Base-by-base conservation (phyloP, 2,888 invertebrate genomes). In the Caenorhabditis sp. region DNA sequence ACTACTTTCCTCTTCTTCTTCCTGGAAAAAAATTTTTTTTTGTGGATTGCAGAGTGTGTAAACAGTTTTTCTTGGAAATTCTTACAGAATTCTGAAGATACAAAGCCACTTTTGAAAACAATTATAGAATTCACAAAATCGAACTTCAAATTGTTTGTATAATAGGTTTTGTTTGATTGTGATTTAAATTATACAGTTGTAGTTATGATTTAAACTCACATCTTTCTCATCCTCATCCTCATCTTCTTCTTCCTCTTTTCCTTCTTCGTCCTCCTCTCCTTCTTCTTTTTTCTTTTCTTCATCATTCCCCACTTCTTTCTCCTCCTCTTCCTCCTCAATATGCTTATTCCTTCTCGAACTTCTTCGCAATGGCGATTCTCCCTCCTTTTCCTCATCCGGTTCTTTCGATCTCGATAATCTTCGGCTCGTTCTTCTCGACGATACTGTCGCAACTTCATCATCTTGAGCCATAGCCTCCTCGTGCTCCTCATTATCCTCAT, bases 151-250 rank as follows among this genome's bases (percentile, higher is more conserved):
- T 10, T 36, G 10, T 36, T 36, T 10, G 5, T 36, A 36, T 63
- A 5, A 63, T 69, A 20, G 70, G 68, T 26, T 69, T 66, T 43
- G 63, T 66, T 57, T 63, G 49, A 4, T 63, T 50, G 27, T 67
- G 59, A 21, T 72, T 60, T 52, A 62, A 7, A n/a, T 57, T 5
- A 10, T 20, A 17, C n/a, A n/a, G n/a, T n/a, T n/a, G n/a, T n/a
- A 50, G 5, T 58, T 60, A 49, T 49, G 26, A 43, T 49, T 17
- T 43, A 27, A 50, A 59, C 17, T 25, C 21, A 21, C 66, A 14
- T 58, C 64, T 59, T 66, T 59, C 26, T 67, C 65, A 26, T 66
- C 59, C 20, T 68, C 69, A 10, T 66, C 63, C 23, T 38, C 52
- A 21, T 54, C 62, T n/a, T 61, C 70, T 38, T 67, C 59, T 8